These are phyloP conservation scores for Tribolium castaneum DNA, from an alignment of 1,140 invertebrate species.

Conservation along the genomic window DNA sequence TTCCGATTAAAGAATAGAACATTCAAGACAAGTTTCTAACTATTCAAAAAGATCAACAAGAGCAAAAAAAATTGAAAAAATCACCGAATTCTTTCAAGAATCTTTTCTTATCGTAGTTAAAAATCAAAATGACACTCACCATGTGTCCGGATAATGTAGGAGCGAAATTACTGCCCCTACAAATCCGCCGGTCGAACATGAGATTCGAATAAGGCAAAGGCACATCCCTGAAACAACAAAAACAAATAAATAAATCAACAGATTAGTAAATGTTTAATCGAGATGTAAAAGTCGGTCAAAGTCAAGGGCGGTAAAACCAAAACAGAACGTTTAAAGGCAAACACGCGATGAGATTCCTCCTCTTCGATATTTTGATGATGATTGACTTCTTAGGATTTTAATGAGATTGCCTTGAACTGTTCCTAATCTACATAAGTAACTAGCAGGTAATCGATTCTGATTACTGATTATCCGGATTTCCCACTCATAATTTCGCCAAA, in stretches of 20 bases:
- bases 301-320: conserved; percentile 17
- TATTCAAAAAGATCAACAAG: background rate
- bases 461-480: background rate
- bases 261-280: conserved; percentile 11
- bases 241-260: conserved; percentile 31
- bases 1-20: background rate
- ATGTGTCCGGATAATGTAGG: conserved; percentile 57
- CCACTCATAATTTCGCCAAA: background rate
- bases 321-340: conserved; percentile 14
- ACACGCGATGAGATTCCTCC: conserved; percentile 6
- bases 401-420: conserved; percentile 8
- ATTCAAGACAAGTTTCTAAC: background rate
- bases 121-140: conserved; percentile 13
- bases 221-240: conserved; percentile 48
- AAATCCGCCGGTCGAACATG: conserved; percentile 87
- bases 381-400: conserved; percentile 1
- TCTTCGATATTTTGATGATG: background rate
- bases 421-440: background rate
- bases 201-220: conserved; percentile 76
- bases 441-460: background rate
- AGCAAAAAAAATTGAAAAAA: conserved; percentile 46
- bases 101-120: background rate
- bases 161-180: conserved; percentile 82
- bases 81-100: conserved; percentile 48
- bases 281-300: background rate